These are phyloP conservation scores for Pemphigus obesinymphae DNA, from an alignment of 1,140 invertebrate species.

Conservation along the genomic window DNA sequence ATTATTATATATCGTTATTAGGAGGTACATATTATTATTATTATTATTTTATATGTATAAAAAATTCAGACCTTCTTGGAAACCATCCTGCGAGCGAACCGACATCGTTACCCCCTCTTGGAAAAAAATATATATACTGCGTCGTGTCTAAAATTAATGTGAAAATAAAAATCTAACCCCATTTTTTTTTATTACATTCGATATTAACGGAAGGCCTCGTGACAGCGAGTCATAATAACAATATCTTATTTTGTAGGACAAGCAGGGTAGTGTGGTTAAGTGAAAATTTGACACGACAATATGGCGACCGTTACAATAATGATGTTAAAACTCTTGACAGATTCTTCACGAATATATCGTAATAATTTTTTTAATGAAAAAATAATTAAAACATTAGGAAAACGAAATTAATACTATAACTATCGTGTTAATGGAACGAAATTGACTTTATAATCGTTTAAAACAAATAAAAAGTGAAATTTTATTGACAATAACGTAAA, in stretches of 20 bases:
- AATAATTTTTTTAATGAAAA: background rate
- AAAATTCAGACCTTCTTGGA: background rate
- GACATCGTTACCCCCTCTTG: background rate
- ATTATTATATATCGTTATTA: too few species aligned
- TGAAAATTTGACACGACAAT: slow-evolving; percentile 39
- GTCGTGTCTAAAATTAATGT: slow-evolving; percentile 1
- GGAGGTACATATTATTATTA: background rate
- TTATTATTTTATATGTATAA: background rate
- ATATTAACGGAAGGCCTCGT: slow-evolving; percentile 33
- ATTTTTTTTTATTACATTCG: slow-evolving; percentile 26
- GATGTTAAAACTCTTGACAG: slow-evolving; percentile 5
- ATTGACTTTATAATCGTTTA: too few species aligned
- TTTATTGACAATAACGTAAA: too few species aligned
- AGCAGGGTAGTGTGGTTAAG: slow-evolving; percentile 9
- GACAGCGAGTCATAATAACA: slow-evolving; percentile 34
- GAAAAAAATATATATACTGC: background rate
- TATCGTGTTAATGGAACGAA: too few species aligned
- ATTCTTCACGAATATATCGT: background rate
- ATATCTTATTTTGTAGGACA: slow-evolving; percentile 8
- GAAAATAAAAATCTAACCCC: background rate
- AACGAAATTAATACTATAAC: too few species aligned
- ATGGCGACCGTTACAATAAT: background rate
- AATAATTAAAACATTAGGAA: background rate
- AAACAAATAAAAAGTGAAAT: too few species aligned
- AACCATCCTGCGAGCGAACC: background rate